These are phyloP conservation scores for Lycia hirtaria DNA, from an alignment of 2,888 invertebrate genomes.

Conservation along the genomic window DNA sequence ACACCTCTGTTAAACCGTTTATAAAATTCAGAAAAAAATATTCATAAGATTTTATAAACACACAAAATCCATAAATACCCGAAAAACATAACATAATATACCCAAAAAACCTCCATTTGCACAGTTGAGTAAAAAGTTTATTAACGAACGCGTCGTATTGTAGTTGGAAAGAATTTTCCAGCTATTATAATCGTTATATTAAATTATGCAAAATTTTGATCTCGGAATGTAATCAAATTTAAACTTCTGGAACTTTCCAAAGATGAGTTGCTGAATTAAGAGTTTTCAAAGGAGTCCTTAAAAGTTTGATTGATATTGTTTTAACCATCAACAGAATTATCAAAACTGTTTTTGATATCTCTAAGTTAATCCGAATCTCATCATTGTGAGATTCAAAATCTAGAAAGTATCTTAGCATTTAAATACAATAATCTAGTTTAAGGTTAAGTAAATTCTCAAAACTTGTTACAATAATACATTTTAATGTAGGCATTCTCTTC, in stretches of 20 bases:
- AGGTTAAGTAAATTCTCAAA: neutral
- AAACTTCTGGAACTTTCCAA: conserved; percentile 7
- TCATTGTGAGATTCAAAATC: neutral
- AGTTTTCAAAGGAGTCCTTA: conserved; percentile 18
- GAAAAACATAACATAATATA: no score
- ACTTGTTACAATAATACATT: neutral
- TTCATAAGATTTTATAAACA: no score
- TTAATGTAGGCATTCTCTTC: neutral
- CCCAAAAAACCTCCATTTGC: no score
- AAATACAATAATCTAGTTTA: neutral
- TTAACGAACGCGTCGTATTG: no score
- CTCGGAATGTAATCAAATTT: conserved; percentile 16
- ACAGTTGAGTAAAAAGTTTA: no score
- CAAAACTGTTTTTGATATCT: conserved; percentile 15
- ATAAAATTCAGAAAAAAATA: no score
- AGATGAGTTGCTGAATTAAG: conserved; percentile 14
- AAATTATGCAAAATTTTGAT: conserved; percentile 12
- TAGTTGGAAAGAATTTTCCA: neutral
- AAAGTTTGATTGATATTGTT: conserved; percentile 28
- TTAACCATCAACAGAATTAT: conserved; percentile 13
- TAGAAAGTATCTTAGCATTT: neutral
- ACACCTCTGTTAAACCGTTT: no score
- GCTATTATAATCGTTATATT: neutral
- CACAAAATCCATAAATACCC: no score
- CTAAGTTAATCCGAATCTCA: conserved; percentile 1